phyloP scores from a whole-genome alignment of 1,140 invertebrate genomes.

The Drosophila eugracilis region DNA sequence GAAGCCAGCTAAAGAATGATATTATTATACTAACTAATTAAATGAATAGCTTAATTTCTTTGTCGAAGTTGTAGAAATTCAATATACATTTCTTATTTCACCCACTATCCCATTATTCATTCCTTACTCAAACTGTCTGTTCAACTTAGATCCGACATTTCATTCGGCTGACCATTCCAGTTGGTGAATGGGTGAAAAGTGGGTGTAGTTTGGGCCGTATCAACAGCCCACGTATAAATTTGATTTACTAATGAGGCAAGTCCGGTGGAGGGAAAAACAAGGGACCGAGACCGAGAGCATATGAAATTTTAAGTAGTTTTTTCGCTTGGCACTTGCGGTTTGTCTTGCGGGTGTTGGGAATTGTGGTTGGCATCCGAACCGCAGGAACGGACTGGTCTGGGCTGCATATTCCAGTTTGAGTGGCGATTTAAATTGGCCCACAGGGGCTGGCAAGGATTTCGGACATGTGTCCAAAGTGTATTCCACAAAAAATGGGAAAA shows the following conservation, averaged over 20 bases:
- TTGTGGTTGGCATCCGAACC: constrained; percentile 57
- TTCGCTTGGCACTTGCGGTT: constrained; percentile 59
- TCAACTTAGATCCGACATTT: constrained; percentile 48
- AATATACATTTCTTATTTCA: neutral
- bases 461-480: constrained; percentile 49
- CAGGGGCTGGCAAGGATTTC: constrained; percentile 14
- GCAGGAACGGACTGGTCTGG: constrained; percentile 58
- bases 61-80: neutral
- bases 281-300: constrained; percentile 27
- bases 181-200: constrained; percentile 2
- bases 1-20: neutral
- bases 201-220: neutral
- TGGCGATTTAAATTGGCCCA: constrained; percentile 62
- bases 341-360: constrained; percentile 66
- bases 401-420: constrained; percentile 36
- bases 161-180: constrained; percentile 58
- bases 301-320: constrained; percentile 79
- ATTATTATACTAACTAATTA: neutral
- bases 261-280: neutral
- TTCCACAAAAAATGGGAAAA: constrained; percentile 12
- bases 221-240: constrained; percentile 57
- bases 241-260: constrained; percentile 73
- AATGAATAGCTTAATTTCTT: neutral
- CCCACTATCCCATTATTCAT: neutral
- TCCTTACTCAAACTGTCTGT: constrained; percentile 6